A percentile compares a stretch with the other conserved stretches of the same genome.
These are phyloP conservation scores for Heterotilapia buettikoferi DNA, from an alignment of 2,113 vertebrate genomes.

Conservation along the genomic window DNA sequence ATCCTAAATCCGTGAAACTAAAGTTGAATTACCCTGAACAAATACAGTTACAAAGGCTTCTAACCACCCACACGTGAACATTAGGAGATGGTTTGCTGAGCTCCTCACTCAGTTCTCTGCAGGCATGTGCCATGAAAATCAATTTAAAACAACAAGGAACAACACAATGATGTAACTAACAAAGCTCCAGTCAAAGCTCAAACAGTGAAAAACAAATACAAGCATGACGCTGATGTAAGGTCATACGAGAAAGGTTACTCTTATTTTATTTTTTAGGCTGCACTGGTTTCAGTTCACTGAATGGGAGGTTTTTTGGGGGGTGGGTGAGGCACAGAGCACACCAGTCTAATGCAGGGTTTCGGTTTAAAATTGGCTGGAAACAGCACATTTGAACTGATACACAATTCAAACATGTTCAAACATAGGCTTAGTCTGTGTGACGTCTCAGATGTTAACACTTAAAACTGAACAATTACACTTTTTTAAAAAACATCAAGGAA, in stretches of 20 bases:
- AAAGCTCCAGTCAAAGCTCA: neutral
- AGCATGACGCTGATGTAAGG: neutral
- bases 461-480: neutral
- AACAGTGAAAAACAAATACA: neutral
- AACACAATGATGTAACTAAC: neutral
- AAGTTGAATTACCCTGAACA: neutral
- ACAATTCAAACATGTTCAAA: neutral
- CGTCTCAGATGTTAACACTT: neutral
- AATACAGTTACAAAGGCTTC: neutral
- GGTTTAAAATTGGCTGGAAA: neutral
- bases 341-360: neutral
- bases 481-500: neutral
- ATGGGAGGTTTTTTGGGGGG: neutral
- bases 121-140: neutral
- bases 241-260: neutral
- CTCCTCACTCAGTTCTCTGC: neutral
- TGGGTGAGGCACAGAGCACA: neutral
- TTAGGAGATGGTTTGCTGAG: neutral
- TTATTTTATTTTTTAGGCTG: neutral
- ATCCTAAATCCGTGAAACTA: neutral
- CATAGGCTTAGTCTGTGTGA: neutral
- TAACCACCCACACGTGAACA: neutral
- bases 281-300: neutral
- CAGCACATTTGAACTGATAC: neutral
- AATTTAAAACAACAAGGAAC: neutral